Conservation (phyloP, 2,888 invertebrate species). For the Lycophotia porphyrea region DNA sequence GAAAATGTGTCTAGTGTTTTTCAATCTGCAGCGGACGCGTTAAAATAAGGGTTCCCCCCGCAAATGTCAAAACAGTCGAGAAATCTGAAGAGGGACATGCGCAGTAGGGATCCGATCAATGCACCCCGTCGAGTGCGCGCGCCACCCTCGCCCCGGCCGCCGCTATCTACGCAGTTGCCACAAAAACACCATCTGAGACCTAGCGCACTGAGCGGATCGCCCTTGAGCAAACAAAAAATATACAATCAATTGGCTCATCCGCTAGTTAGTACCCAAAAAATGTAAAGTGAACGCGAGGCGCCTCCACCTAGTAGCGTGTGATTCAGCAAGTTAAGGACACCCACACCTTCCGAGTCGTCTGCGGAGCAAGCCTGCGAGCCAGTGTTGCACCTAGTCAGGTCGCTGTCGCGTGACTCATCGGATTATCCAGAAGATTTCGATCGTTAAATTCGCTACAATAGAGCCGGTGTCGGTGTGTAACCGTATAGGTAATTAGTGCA, state of each 20-base stretch:
- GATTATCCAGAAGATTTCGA: slow-evolving; percentile 83
- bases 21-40: slow-evolving; percentile 47
- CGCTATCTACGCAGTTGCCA: slow-evolving; percentile 87
- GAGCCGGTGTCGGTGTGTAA: slow-evolving; percentile 72
- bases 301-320: slow-evolving; percentile 78
- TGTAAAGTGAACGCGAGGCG: slow-evolving; percentile 68
- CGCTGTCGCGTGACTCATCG: slow-evolving; percentile 86
- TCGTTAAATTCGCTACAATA: slow-evolving; percentile 77
- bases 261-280: slow-evolving; percentile 71
- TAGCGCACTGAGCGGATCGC: slow-evolving; percentile 75
- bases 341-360: slow-evolving; percentile 79
- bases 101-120: slow-evolving; percentile 87
- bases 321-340: slow-evolving; percentile 87
- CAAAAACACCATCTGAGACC: slow-evolving; percentile 82
- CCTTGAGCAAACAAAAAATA: slow-evolving; percentile 79
- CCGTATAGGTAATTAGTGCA: slow-evolving; percentile 74
- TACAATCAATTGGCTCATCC: slow-evolving; percentile 70
- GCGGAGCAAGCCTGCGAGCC: slow-evolving; percentile 66
- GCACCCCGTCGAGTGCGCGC: slow-evolving; percentile 86
- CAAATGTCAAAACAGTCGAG: slow-evolving; percentile 85
- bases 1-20: slow-evolving; percentile 32
- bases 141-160: slow-evolving; percentile 81
- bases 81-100: slow-evolving; percentile 82
- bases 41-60: slow-evolving; percentile 60
- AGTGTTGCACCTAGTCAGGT: slow-evolving; percentile 78